Conservation (phyloP, 2,888 invertebrate genomes). For the Ischnura elegans region DNA sequence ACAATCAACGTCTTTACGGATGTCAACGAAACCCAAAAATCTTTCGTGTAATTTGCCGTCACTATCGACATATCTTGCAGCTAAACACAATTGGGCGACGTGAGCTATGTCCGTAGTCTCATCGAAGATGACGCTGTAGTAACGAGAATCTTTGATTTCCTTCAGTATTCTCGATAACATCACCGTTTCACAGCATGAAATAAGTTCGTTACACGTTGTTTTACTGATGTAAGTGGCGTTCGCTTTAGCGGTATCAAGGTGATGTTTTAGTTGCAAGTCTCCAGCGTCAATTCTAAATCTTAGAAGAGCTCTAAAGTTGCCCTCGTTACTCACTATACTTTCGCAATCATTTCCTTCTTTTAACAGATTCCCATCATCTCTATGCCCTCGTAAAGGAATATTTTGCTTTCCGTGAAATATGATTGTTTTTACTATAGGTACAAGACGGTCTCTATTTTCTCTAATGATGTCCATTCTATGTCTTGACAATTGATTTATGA, state of each 20-base stretch:
- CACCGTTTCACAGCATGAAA: background rate
- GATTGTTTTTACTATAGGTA: background rate
- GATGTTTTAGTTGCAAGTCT: background rate
- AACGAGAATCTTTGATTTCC: constrained; percentile 1
- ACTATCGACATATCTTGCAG: too few relatives aligned
- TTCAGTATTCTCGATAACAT: background rate
- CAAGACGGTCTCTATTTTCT: background rate
- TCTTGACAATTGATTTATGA: constrained; percentile 1
- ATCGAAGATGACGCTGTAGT: background rate
- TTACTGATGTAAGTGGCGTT: background rate
- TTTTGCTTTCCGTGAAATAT: background rate
- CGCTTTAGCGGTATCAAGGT: background rate
- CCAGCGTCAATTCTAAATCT: background rate
- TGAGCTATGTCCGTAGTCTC: background rate
- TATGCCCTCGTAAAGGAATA: background rate
- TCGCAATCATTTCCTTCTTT: background rate
- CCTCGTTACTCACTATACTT: constrained; percentile 1
- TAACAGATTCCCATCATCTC: background rate
- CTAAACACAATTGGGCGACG: too few relatives aligned
- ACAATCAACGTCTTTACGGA: too few relatives aligned
- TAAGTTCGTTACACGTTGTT: constrained; percentile 1
- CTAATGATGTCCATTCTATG: background rate
- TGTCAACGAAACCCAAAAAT: too few relatives aligned
- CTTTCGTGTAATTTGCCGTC: too few relatives aligned
- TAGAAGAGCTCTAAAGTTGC: background rate